Base-by-base conservation (phyloP, 2,113 vertebrate genomes). In the Larimichthys polyactis region DNA sequence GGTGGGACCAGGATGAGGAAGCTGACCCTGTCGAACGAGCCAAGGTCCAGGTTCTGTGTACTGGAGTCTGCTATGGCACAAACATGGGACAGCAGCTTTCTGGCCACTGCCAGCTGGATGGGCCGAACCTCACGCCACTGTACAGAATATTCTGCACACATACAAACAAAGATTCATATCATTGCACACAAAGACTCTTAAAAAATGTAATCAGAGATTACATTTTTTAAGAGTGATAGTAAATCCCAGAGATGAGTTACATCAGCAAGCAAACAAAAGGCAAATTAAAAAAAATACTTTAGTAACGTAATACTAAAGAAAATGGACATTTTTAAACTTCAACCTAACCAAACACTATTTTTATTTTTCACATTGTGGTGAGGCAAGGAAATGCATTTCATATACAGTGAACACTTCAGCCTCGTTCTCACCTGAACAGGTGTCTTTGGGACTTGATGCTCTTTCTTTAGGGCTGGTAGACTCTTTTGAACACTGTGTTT, bases 31-130 rank as follows among this genome's bases (percentile, higher is more conserved):
- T 98, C 96, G 0, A 99, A 98, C 71, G 97, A 98, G 74, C 97
- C 97, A 24, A 98, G 94, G 87, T 98, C 96, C 90, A 99, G 95
- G 89, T 99, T 98, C 84, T 99, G 98, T 67, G 98, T 98, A 92
- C 97, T 98, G 90, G 98, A 98, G 87, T 99, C 98, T 5, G 98
- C 98, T 46, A 99, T 98, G 27, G 98, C 98, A 79, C 98, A 99
- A 82, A 99, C 96, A 0, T 99, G 98, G 40, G 98, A 99, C 52
- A 99, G 95, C 65, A 99, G 94, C 91, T 99, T 99, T 90, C 99
- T 96, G 10, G 98, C 98, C 89, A 99, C 97, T 0, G 97, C 97
- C 69, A 99, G 92, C 94, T 99, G 98, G 89, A 98, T 96, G 17
- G 98, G 97, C 64, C 96, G 96, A n/a, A 97, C 91, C 54, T 96